Evolutionary conservation across 2,888 invertebrate genomes (phyloP).

Genomic region (Torymus texanus): DNA sequence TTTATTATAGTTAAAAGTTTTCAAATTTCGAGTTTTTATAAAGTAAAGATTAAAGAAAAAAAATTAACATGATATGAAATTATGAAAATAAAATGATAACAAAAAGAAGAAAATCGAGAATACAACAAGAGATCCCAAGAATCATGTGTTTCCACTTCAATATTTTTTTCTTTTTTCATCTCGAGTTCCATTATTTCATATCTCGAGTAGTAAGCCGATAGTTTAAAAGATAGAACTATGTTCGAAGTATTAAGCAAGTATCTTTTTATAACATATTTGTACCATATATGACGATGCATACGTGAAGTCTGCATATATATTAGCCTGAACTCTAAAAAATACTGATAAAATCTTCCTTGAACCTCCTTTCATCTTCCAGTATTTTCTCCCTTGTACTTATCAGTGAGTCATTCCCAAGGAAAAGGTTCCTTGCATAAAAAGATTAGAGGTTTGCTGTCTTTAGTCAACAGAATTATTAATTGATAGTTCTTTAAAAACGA

Average conservation of each 20-base stretch:
- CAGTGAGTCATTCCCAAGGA: too few species aligned
- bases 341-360: too few species aligned
- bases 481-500: too few species aligned
- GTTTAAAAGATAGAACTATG: constrained; percentile 56
- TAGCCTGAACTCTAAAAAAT: too few species aligned
- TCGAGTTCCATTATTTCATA: constrained; percentile 42
- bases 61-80: constrained; percentile 38
- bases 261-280: constrained; percentile 67
- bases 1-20: constrained; percentile 55
- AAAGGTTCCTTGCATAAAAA: too few species aligned
- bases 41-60: constrained; percentile 16
- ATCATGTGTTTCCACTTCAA: constrained; percentile 56
- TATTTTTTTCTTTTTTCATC: constrained; percentile 55
- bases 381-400: too few species aligned
- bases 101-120: constrained; percentile 43
- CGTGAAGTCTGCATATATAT: constrained; percentile 56
- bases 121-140: constrained; percentile 63
- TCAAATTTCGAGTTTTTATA: constrained; percentile 50
- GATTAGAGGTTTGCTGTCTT: too few species aligned
- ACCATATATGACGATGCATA: constrained; percentile 64
- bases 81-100: constrained; percentile 21
- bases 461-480: too few species aligned
- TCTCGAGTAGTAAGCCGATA: constrained; percentile 42
- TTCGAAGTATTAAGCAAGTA: constrained; percentile 65
- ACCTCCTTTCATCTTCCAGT: too few species aligned